These are phyloP conservation scores for Hyles euphorbiae DNA, from an alignment of 1,140 invertebrate species.

Conservation along the genomic window DNA sequence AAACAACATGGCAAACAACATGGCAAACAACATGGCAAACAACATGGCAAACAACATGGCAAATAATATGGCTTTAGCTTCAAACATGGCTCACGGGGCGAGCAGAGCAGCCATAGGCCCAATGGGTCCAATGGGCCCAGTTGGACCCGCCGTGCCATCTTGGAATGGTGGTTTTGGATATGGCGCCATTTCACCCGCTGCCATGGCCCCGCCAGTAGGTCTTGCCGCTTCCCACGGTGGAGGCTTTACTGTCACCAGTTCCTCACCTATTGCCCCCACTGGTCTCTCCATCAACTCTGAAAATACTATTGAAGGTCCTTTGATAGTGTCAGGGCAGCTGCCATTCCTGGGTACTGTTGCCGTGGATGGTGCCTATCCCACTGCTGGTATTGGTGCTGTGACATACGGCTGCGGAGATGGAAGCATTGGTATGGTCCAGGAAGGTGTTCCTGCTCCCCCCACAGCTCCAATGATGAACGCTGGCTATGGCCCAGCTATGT, in stretches of 20 bases:
- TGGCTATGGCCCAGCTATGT: background rate
- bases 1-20: background rate
- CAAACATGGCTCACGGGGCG: background rate
- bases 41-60: background rate
- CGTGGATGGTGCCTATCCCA: conserved; percentile 31
- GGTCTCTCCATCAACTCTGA: conserved; percentile 36
- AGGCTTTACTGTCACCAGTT: conserved; percentile 28
- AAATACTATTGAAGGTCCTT: conserved; percentile 31
- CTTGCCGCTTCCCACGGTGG: conserved; percentile 26
- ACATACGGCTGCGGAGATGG: conserved; percentile 36
- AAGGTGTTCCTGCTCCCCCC: conserved; percentile 6
- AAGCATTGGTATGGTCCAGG: conserved; percentile 28
- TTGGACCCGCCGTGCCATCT: no score
- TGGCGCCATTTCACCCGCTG: background rate
- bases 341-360: conserved; percentile 36
- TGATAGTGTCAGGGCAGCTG: conserved; percentile 30
- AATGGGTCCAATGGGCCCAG: background rate
- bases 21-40: background rate
- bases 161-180: no score
- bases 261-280: conserved; percentile 32
- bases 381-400: conserved; percentile 33
- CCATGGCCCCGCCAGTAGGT: conserved; percentile 5
- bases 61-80: background rate
- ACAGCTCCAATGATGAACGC: background rate
- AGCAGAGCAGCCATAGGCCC: background rate